A percentile compares a stretch with the other conserved stretches of the same genome.
Conservation (phyloP, 2,797 vertebrate genomes). For the Parauchenoglanis punctatus region DNA sequence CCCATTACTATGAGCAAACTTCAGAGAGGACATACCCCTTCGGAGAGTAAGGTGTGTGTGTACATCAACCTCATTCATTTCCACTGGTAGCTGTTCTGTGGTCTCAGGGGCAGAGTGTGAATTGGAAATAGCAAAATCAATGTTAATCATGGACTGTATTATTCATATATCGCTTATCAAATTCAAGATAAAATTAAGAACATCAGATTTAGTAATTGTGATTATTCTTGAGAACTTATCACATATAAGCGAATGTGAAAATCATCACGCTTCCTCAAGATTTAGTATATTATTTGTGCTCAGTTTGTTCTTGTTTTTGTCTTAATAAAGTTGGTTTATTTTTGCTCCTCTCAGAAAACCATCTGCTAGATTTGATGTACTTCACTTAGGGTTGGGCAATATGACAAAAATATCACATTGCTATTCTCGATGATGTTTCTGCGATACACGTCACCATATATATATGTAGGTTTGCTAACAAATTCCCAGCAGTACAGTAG, state of each 20-base stretch:
- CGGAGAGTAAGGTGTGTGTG: slow-evolving; percentile 77
- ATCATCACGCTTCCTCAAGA: not conserved
- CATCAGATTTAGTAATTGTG: not conserved
- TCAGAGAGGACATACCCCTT: slow-evolving; percentile 84
- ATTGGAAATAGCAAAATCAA: not conserved
- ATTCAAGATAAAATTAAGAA: not conserved
- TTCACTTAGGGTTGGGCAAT: not conserved
- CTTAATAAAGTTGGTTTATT: not conserved
- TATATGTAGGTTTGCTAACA: not conserved
- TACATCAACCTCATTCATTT: not conserved
- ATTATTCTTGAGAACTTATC: not conserved
- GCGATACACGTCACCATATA: not conserved
- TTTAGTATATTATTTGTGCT: not conserved
- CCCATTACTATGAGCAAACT: slow-evolving; percentile 84
- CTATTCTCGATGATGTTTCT: not conserved
- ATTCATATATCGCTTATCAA: not conserved
- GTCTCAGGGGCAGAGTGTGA: not conserved
- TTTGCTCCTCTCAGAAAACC: not conserved
- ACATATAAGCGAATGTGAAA: too few species aligned
- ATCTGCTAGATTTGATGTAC: not conserved
- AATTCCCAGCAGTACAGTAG: not conserved
- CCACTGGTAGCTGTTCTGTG: not conserved
- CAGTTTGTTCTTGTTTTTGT: not conserved
- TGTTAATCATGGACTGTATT: not conserved
- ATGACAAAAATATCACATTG: not conserved